Conservation (phyloP, 2,797 vertebrate species). For the Trichosurus vulpecula region DNA sequence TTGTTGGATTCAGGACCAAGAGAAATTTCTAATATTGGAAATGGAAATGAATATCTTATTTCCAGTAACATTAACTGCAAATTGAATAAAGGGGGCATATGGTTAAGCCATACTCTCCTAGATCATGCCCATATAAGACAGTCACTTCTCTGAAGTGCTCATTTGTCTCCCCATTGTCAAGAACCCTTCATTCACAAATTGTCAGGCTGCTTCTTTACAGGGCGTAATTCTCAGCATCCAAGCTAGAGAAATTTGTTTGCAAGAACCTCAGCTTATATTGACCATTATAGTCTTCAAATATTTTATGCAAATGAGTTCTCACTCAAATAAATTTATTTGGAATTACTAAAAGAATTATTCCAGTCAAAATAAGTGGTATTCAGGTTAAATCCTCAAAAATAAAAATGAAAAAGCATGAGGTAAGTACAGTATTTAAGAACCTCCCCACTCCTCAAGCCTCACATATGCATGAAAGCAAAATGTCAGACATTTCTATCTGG, state of each 20-base stretch:
- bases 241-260: neutral
- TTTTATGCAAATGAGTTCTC: neutral
- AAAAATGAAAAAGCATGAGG: neutral
- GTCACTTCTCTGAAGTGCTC: neutral
- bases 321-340: neutral
- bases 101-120: neutral
- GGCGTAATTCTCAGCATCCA: neutral
- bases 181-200: slow-evolving; percentile 35
- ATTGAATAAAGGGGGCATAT: slow-evolving; percentile 28
- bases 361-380: neutral
- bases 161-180: neutral
- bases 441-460: fast-evolving
- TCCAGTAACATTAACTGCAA: neutral
- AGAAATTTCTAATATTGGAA: neutral
- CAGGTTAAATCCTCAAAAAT: neutral
- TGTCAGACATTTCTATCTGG: slow-evolving; percentile 11
- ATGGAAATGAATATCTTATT: neutral
- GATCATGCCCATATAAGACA: neutral
- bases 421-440: neutral
- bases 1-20: neutral
- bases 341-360: neutral
- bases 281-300: neutral
- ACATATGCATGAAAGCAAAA: neutral
- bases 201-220: neutral
- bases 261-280: slow-evolving; percentile 16